Evolutionary conservation across 2,113 vertebrate genomes (phyloP).

Genomic region (Symphodus melops): DNA sequence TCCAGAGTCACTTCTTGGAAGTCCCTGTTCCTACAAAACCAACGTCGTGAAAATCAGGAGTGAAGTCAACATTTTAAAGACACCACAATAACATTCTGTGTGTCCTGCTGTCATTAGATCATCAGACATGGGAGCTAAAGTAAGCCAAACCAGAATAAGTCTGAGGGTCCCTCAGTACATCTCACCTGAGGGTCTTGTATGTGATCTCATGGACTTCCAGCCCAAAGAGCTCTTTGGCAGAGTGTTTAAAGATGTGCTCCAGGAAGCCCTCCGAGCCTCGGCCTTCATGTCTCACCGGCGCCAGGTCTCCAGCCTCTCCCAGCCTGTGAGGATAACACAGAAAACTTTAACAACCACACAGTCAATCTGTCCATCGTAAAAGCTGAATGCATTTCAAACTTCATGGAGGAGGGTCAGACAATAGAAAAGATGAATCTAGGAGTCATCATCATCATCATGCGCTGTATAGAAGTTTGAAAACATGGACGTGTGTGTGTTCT

Average conservation of each 20-base stretch:
- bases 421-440: too few relatives aligned
- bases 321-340: slow-evolving; percentile 77
- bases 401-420: too few relatives aligned
- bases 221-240: slow-evolving; percentile 92
- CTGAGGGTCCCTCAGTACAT: neutral
- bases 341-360: neutral
- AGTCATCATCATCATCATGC: too few relatives aligned
- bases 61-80: too few relatives aligned
- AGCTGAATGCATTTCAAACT: too few relatives aligned
- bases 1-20: slow-evolving; percentile 95
- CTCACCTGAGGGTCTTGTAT: slow-evolving; percentile 90
- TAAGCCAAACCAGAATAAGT: neutral
- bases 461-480: too few relatives aligned
- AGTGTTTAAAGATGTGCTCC: slow-evolving; percentile 91
- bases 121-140: too few relatives aligned
- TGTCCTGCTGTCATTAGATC: neutral
- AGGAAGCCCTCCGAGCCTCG: slow-evolving; percentile 90
- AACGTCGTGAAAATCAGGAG: neutral
- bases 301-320: slow-evolving; percentile 79
- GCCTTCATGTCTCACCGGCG: slow-evolving; percentile 85
- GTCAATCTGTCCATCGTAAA: neutral
- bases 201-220: slow-evolving; percentile 90
- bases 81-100: too few relatives aligned
- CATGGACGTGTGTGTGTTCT: too few relatives aligned
- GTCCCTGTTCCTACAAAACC: slow-evolving; percentile 90